Base-by-base conservation (phyloP, 2,888 invertebrate genomes). In the Tuta absoluta region DNA sequence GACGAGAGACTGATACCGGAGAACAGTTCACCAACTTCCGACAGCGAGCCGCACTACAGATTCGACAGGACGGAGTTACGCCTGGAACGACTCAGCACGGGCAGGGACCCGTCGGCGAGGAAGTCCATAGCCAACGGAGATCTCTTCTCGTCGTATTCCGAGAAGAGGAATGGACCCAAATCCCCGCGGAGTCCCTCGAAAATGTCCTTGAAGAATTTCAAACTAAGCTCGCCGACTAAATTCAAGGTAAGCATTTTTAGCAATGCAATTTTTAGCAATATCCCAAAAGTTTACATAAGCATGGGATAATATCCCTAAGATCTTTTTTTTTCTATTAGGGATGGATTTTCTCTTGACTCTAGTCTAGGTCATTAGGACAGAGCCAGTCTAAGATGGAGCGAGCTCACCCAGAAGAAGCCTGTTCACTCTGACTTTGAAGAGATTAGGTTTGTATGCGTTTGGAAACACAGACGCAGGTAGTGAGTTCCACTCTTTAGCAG, bases 111-210 rank as follows among this genome's bases (percentile, higher is more conserved):
- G 10, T 87, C 91, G 2, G 85, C 92, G 0, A 73, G 91, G 8
- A 92, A 92, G 68, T 91, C 90, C 0, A 89, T 91, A 76, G 91
- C 91, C 0, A 92, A 92, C 73, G 92, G 92, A 0, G 92, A 92
- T 65, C 73, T 91, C 41, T 92, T 91, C 76, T 88, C 91, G 0
- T 90, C 91, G 0, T 64, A 91, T 53, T 82, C 89, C 0, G 91
- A 91, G 66, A 87, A 85, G 78, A 86, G 86, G 68, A 85, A 82
- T 72, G 91, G 91, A 0, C 89, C 90, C 0, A 89, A 88, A 77
- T 91, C 91, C 0, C 91, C 91, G 0, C 71, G 86, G n/a, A 88
- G 88, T 53, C 92, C 92, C 0, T 92, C 92, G 0, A 92, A 92
- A 70, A 91, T 92, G 88, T 92, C 92, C 0, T 71, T 92, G 59